These are phyloP conservation scores for Opisthograptis luteolata DNA, from an alignment of 2,888 invertebrate genomes.

Conservation along the genomic window DNA sequence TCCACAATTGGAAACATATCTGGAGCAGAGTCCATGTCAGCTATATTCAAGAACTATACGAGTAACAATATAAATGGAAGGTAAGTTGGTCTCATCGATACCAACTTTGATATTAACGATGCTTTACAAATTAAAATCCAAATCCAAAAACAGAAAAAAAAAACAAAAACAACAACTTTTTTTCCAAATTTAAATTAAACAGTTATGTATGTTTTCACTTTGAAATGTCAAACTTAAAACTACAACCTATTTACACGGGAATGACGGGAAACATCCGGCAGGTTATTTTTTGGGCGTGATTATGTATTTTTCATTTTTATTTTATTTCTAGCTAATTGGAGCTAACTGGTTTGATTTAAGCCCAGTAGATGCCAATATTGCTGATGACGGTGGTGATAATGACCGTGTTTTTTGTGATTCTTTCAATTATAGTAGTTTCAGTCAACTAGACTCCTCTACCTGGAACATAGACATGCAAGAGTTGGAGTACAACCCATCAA, in stretches of 20 bases:
- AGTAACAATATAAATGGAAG: constrained; percentile 93
- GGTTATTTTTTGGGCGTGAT: too few species aligned
- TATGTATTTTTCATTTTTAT: too few species aligned
- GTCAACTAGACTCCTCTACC: constrained; percentile 92
- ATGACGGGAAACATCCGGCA: too few species aligned
- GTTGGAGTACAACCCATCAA: constrained; percentile 95
- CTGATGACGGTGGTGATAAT: neutral
- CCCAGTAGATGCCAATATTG: neutral
- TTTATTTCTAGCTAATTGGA: too few species aligned
- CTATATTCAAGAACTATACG: constrained; percentile 95
- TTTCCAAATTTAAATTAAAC: too few species aligned
- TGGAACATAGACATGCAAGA: constrained; percentile 98
- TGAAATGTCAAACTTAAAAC: too few species aligned
- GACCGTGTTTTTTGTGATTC: constrained; percentile 7
- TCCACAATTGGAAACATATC: constrained; percentile 94
- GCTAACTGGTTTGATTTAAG: neutral
- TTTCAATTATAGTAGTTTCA: constrained; percentile 84
- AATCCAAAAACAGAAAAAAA: too few species aligned
- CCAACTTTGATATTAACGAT: too few species aligned
- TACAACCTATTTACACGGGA: too few species aligned
- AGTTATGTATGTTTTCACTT: too few species aligned
- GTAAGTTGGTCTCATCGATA: constrained; percentile 69
- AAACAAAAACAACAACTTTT: too few species aligned
- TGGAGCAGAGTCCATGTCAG: constrained; percentile 95
- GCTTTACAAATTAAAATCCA: too few species aligned